Evolutionary conservation across 2,888 invertebrate species (phyloP), one percentile per base, ranked within the genome.

Genomic region (Aphidoletes aphidimyza): DNA sequence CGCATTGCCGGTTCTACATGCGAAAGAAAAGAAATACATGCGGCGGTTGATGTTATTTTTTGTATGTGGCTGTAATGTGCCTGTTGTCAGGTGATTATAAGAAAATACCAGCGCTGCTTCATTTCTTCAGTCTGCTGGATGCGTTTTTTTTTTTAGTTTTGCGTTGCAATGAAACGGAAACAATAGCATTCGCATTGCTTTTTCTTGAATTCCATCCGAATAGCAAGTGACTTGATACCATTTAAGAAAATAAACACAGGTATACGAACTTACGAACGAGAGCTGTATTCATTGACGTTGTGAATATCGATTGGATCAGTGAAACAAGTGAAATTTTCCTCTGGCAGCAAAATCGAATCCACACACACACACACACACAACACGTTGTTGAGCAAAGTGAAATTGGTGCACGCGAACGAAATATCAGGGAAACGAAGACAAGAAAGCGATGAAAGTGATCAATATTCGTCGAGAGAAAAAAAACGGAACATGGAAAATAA

Each of bases 1-100:
- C 69, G 69, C 17, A 26, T 34, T 26, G 69, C 69, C 47, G 47
- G 47, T 47, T 47, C 14, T 42, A 69, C 11, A 69, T 19, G 3
- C 14, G 30, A 34, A 26, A 54, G 14, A 17, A 11, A 54, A 11
- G 22, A 3, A 54, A 22, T 22, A 54, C n/a, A 54, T 22, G 26
- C 22, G 26, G 3, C 54, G n/a, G n/a, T n/a, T n/a, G n/a, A 17
- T 14, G 2, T 5, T 30, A 14, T 2, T 30, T 69, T 69, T 69
- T 69, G 26, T n/a, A 9, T 47, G 39, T 47, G n/a, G 2, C 30
- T 30, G 30, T 69, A 69, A 69, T 69, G 69, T 69, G 26, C 14
- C n/a, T 69, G 69, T 69, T 69, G 69, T 69, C 69, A 69, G 69
- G 69, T 69, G 69, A 69, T 69, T 69, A 69, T 69, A 69, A 69